Conservation (phyloP, 1,140 invertebrate genomes). For the Eumaeus atala region DNA sequence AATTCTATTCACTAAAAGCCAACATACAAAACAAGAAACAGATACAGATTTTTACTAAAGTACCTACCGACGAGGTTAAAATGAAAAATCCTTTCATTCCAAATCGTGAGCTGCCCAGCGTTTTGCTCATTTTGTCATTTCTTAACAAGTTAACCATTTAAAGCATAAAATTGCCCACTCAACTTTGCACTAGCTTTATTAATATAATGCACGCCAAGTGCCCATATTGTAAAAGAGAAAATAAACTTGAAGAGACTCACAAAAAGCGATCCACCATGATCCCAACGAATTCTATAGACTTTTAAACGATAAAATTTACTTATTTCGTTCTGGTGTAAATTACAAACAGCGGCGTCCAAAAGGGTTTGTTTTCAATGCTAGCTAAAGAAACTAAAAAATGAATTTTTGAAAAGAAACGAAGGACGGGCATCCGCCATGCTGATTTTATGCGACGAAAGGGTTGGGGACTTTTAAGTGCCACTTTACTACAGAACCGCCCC, state of each 20-base stretch:
- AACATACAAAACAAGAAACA: no score
- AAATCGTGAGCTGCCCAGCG: not conserved
- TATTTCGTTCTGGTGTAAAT: constrained; percentile 56
- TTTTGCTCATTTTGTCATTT: constrained; percentile 5
- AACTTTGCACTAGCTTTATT: constrained; percentile 13
- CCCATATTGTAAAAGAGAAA: constrained; percentile 29
- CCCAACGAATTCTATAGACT: constrained; percentile 37
- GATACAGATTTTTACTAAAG: no score
- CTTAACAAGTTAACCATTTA: constrained; percentile 8
- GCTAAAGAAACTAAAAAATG: constrained; percentile 50
- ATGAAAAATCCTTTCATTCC: no score
- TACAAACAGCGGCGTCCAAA: constrained; percentile 55
- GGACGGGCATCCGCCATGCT: constrained; percentile 62
- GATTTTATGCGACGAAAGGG: constrained; percentile 62
- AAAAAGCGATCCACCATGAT: constrained; percentile 33
- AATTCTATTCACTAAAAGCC: no score
- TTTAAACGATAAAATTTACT: constrained; percentile 53
- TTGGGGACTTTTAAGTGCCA: constrained; percentile 57
- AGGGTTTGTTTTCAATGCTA: constrained; percentile 62
- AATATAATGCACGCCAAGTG: constrained; percentile 25
- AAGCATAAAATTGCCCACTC: constrained; percentile 15
- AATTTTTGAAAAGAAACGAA: constrained; percentile 53
- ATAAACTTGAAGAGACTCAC: constrained; percentile 28
- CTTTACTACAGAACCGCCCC: constrained; percentile 64
- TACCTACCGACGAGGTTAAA: no score